These are phyloP conservation scores for Tympanuchus pallidicinctus DNA, from an alignment of 2,113 vertebrate species.

Conservation along the genomic window DNA sequence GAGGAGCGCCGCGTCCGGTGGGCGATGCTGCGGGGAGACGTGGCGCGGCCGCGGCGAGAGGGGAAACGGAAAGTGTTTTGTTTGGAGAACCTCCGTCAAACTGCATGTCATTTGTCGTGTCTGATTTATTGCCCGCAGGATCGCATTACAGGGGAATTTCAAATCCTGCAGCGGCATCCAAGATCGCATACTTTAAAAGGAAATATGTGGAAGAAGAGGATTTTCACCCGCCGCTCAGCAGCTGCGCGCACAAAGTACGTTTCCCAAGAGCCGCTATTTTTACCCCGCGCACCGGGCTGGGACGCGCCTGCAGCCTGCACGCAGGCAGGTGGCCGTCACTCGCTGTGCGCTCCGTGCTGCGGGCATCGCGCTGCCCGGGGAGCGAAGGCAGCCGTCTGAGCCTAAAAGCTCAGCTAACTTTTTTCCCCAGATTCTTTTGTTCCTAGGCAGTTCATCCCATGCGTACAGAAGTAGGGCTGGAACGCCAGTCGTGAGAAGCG, in stretches of 20 bases:
- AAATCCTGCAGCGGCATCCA: constrained; percentile 89
- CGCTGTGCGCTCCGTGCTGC: neutral
- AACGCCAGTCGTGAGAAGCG: neutral
- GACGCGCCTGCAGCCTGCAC: neutral
- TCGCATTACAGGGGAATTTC: constrained; percentile 87
- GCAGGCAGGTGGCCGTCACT: constrained; percentile 4
- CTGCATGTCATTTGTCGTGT: constrained; percentile 79
- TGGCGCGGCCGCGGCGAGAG: neutral
- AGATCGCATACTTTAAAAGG: constrained; percentile 96
- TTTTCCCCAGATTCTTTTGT: neutral
- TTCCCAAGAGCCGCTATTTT: constrained; percentile 71
- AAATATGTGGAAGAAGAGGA: constrained; percentile 95
- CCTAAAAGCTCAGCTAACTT: constrained; percentile 19
- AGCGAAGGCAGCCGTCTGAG: neutral
- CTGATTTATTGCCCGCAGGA: constrained; percentile 86
- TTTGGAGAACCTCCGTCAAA: constrained; percentile 78
- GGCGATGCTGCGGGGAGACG: no score
- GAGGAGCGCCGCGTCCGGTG: no score
- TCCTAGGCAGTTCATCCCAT: neutral
- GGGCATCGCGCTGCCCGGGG: no score
- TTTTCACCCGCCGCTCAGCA: constrained; percentile 87
- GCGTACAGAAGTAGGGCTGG: neutral
- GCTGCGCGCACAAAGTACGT: constrained; percentile 93
- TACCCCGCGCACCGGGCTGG: constrained; percentile 53
- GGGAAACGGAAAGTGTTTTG: constrained; percentile 74